These are phyloP conservation scores for Epicauta chinensis DNA, from an alignment of 1,140 invertebrate genomes.

Conservation along the genomic window DNA sequence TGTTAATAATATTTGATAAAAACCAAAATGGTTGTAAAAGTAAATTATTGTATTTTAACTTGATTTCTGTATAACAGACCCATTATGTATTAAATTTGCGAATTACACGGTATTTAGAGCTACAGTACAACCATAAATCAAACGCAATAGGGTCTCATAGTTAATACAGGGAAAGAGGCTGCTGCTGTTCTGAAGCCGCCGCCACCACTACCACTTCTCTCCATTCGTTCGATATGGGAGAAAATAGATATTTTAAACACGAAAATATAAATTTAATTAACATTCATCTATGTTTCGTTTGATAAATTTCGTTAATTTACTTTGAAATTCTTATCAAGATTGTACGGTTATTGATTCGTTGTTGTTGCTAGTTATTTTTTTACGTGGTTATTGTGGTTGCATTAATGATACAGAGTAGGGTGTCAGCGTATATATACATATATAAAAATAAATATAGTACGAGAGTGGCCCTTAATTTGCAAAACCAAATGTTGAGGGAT, in stretches of 20 bases:
- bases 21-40: no score
- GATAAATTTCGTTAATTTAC: no score
- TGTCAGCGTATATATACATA: constrained; percentile 14
- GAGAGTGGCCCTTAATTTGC: constrained; percentile 26
- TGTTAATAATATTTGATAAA: no score
- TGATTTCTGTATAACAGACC: constrained; percentile 34
- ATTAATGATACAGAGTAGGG: constrained; percentile 3
- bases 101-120: constrained; percentile 43
- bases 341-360: no score
- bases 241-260: constrained; percentile 8
- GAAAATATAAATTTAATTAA: background rate
- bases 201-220: background rate
- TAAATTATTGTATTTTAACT: constrained; percentile 24
- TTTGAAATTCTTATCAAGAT: no score
- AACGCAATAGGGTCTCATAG: constrained; percentile 38
- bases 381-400: constrained; percentile 7
- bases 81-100: constrained; percentile 42
- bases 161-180: constrained; percentile 34
- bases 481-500: constrained; percentile 15
- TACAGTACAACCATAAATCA: constrained; percentile 40
- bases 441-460: constrained; percentile 13
- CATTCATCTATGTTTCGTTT: no score
- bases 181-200: no score
- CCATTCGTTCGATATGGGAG: constrained; percentile 11
- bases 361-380: background rate